phyloP scores from a whole-genome alignment of 1,140 invertebrate species.

The Zaprionus ghesquierei region DNA sequence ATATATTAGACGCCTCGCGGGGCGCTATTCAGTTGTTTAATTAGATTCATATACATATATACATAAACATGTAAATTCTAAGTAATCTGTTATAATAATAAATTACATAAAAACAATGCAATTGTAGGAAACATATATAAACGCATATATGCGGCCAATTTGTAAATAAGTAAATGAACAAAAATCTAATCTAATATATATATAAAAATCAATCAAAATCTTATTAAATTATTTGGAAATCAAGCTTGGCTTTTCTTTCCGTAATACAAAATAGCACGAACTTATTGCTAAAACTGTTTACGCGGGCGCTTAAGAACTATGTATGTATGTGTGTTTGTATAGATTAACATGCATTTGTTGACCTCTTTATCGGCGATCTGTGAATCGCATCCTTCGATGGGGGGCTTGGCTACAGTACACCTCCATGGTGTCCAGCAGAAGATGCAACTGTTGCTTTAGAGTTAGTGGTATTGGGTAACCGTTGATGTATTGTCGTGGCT shows the following conservation, averaged over 20 bases:
- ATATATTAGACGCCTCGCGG: constrained; percentile 6
- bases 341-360: neutral
- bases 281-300: constrained; percentile 3
- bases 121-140: constrained; percentile 65
- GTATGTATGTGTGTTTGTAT: constrained; percentile 5
- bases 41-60: constrained; percentile 62
- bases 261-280: constrained; percentile 1
- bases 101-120: constrained; percentile 49
- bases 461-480: constrained; percentile 54
- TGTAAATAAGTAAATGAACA: constrained; percentile 68
- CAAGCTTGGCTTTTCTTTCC: constrained; percentile 40
- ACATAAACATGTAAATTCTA: constrained; percentile 60
- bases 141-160: constrained; percentile 66
- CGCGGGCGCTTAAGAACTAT: constrained; percentile 2
- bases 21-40: constrained; percentile 62
- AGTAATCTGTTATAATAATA: constrained; percentile 65
- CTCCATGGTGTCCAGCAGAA: constrained; percentile 48
- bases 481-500: constrained; percentile 36
- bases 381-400: constrained; percentile 13
- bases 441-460: constrained; percentile 60
- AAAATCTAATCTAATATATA: constrained; percentile 25
- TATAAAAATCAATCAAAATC: constrained; percentile 69
- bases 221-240: constrained; percentile 74
- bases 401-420: constrained; percentile 45
- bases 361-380: neutral